These are phyloP conservation scores for Lasaia peninsularis DNA, from an alignment of 1,140 invertebrate genomes.

Conservation along the genomic window DNA sequence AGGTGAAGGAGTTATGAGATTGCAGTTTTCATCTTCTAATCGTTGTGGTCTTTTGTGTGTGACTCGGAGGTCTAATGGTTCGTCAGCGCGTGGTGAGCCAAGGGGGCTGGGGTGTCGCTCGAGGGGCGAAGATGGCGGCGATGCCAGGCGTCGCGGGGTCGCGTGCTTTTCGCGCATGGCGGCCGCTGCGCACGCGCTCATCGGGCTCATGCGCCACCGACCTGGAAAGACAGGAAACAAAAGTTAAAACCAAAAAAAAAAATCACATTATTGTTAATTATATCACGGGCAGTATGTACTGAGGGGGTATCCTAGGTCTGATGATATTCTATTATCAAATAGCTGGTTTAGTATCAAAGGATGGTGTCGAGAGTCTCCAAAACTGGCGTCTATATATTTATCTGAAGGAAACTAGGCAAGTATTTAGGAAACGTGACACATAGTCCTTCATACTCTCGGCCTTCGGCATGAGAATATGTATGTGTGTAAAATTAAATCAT, in stretches of 20 bases:
- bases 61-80: conserved; percentile 89
- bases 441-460: no score
- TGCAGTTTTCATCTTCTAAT: conserved; percentile 87
- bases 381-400: no score
- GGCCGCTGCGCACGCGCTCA: conserved; percentile 74
- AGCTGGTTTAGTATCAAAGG: no score
- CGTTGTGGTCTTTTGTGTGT: conserved; percentile 85
- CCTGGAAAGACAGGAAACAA: conserved; percentile 51
- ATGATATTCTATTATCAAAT: no score
- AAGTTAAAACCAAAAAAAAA: background rate
- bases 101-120: conserved; percentile 53
- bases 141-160: conserved; percentile 74
- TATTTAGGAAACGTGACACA: no score
- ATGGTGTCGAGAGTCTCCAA: no score
- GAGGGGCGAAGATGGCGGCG: conserved; percentile 56
- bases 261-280: no score
- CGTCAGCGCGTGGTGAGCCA: conserved; percentile 78
- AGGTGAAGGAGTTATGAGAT: conserved; percentile 79
- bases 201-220: conserved; percentile 74
- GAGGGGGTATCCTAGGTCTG: no score
- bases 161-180: conserved; percentile 76
- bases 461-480: no score
- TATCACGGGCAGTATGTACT: no score
- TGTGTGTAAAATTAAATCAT: no score
- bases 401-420: no score